Evolutionary conservation across 92 coral and sea anemone genomes (phyloP), one percentile per base, ranked within the genome.

Genomic region (Nematostella vectensis): DNA sequence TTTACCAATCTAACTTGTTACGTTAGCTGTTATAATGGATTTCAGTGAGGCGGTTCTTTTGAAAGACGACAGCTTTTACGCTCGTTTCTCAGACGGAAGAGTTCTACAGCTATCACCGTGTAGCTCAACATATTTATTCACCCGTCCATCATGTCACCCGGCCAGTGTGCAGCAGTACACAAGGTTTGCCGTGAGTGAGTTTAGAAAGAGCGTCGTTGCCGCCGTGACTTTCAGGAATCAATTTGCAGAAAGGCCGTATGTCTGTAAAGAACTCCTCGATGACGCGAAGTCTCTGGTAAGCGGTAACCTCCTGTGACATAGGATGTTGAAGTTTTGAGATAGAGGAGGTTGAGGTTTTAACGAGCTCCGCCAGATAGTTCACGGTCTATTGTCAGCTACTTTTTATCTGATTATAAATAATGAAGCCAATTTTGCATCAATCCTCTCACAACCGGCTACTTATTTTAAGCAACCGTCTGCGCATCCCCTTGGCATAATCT

Each of bases 61-160:
- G 61, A 62, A 24, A 20, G 76, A 85, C 58, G 96, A 89, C 70
- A 65, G 89, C 30, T 57, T 79, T 48, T 85, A 69, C 58, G 31
- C 77, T 16, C 67, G 70, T 52, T 89, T 76, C 54, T 29, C 48
- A 1, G 86, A 85, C 54, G 95, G 87, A 0, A 54, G 73, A 16
- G 56, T 76, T 30, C 67, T 89, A 15, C 87, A 89, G 62, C 77
- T 89, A 29, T 76, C 96, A 22, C 71, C 96, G 1, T 89, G 96
- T 58, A 82, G 86, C 4, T 59, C 87, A 1, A 80, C 64, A 8
- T 89, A 76, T 67, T 75, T 75, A 1, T 70, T 61, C 44, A 69
- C 68, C 15, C 63, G 31, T 18, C 47, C 65, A 42, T 40, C 62
- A 16, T 45, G 55, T 27, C 57, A 48, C 10, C 43, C 19, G 13